Percentiles rank a stretch among this genome's conserved stretches.
Conservation (phyloP, 2,888 invertebrate genomes). For the Metallyticus violacea region DNA sequence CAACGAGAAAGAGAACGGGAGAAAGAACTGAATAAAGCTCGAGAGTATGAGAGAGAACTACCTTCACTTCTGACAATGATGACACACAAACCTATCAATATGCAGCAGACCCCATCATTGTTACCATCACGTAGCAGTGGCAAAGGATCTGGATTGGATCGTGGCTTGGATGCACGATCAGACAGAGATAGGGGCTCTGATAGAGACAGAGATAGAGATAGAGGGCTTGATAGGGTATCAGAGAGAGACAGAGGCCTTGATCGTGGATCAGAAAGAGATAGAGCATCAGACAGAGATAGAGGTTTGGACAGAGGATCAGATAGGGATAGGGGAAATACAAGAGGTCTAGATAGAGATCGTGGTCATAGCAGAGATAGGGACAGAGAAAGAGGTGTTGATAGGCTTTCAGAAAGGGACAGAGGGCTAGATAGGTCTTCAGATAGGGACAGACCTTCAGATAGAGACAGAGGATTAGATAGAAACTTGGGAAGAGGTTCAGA, state of each 20-base stretch:
- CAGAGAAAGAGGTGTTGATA: conserved; percentile 41
- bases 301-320: conserved; percentile 22
- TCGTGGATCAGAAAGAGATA: not conserved
- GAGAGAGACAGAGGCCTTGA: conserved; percentile 21
- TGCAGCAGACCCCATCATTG: conserved; percentile 37
- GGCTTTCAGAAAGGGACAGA: conserved; percentile 15
- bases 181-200: conserved; percentile 36
- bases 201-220: conserved; percentile 15
- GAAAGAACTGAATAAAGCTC: conserved; percentile 28
- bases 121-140: conserved; percentile 34
- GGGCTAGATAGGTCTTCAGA: conserved; percentile 17
- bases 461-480: conserved; percentile 21
- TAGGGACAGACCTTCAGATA: conserved; percentile 16
- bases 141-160: conserved; percentile 35
- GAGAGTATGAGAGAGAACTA: conserved; percentile 34
- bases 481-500: conserved; percentile 28
- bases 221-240: conserved; percentile 19
- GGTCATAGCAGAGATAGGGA: conserved; percentile 7
- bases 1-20: conserved; percentile 31
- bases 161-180: conserved; percentile 33
- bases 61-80: conserved; percentile 33
- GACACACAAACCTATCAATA: conserved; percentile 30
- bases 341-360: conserved; percentile 47
- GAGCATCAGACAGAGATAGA: not conserved
- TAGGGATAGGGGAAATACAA: conserved; percentile 16